phyloP scores from a whole-genome alignment of 2,797 vertebrate species.

The Tympanoctomys barrerae region DNA sequence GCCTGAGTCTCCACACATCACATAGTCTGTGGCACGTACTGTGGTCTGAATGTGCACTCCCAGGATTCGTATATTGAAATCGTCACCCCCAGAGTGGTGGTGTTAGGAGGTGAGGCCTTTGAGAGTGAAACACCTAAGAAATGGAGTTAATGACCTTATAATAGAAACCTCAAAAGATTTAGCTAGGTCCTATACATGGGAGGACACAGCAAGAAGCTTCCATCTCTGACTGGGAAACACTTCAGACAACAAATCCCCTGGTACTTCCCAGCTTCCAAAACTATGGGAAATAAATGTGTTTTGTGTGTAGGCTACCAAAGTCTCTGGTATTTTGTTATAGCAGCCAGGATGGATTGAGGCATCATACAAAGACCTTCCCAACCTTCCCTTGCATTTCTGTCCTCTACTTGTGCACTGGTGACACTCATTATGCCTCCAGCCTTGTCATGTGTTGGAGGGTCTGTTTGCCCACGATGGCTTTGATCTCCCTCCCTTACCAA shows the following conservation, averaged over 20 bases:
- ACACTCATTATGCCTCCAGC: background rate
- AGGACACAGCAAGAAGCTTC: background rate
- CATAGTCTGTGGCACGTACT: background rate
- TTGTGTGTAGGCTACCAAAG: background rate
- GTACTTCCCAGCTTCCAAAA: background rate
- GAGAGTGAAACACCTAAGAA: background rate
- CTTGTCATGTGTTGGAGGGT: background rate
- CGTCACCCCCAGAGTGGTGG: background rate
- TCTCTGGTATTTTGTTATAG: background rate
- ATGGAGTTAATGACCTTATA: background rate
- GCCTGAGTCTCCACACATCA: background rate
- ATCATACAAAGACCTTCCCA: background rate
- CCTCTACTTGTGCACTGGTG: no score
- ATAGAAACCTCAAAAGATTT: background rate
- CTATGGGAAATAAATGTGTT: background rate
- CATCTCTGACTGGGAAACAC: background rate
- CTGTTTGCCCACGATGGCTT: background rate
- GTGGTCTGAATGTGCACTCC: no score
- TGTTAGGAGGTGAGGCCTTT: background rate
- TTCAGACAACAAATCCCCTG: background rate
- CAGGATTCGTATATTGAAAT: background rate
- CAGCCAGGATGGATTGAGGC: no score
- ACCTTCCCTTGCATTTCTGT: background rate
- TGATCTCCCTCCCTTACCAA: background rate
- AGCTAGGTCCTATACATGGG: background rate